These are phyloP conservation scores for Drosophila burlai DNA, from an alignment of 1,140 invertebrate species.

Conservation along the genomic window DNA sequence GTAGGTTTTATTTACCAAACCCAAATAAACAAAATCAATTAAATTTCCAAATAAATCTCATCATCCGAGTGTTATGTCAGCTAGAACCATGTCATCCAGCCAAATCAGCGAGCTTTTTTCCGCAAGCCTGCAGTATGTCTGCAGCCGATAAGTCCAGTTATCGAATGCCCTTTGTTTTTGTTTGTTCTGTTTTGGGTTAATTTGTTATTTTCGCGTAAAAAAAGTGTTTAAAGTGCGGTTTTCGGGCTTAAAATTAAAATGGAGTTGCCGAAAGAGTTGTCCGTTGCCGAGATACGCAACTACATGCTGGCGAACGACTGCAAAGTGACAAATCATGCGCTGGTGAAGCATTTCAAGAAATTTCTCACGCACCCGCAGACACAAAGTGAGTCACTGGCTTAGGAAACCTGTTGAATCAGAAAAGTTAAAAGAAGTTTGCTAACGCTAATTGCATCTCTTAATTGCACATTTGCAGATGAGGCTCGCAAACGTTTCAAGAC, in stretches of 20 bases:
- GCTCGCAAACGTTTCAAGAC: conserved; percentile 95
- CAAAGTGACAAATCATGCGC: conserved; percentile 93
- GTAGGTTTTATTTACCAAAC: neutral
- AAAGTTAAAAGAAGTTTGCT: conserved; percentile 1
- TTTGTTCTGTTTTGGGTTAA: conserved; percentile 45
- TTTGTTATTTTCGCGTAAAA: conserved; percentile 49
- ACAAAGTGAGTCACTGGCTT: conserved; percentile 82
- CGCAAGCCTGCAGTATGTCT: conserved; percentile 10
- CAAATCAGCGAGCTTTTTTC: conserved; percentile 70
- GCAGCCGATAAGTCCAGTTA: conserved; percentile 1
- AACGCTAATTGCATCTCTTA: conserved; percentile 5
- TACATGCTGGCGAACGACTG: conserved; percentile 93
- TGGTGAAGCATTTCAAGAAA: conserved; percentile 94
- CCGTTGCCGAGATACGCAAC: conserved; percentile 92
- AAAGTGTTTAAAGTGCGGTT: conserved; percentile 43
- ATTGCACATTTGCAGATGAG: conserved; percentile 85
- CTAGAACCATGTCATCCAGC: conserved; percentile 18
- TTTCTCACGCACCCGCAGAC: conserved; percentile 89
- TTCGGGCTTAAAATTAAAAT: conserved; percentile 85
- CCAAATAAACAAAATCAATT: neutral
- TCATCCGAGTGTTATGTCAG: neutral
- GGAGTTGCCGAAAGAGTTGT: conserved; percentile 90
- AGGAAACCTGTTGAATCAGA: conserved; percentile 60
- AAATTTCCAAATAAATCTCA: neutral
- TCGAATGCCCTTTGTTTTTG: conserved; percentile 64